Percentiles rank a stretch among this genome's conserved stretches.
Evolutionary conservation across 1,140 invertebrate species (phyloP).

Genomic region (Drosophila mayri): DNA sequence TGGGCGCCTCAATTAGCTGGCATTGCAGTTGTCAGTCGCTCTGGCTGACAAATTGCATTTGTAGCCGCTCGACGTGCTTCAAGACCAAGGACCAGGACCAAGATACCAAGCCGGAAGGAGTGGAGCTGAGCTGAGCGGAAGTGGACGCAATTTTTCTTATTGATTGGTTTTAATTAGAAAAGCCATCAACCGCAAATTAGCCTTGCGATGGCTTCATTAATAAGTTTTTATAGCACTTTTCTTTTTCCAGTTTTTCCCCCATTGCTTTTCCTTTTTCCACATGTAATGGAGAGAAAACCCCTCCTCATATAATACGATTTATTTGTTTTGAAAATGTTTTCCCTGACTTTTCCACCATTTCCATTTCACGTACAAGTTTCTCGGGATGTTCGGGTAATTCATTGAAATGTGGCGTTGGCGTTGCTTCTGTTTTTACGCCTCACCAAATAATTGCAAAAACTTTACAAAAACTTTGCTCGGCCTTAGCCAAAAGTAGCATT

Average conservation of each 20-base stretch:
- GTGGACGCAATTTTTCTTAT: constrained; percentile 75
- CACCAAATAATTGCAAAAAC: constrained; percentile 69
- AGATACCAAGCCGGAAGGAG: neutral
- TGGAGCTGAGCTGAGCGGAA: constrained; percentile 23
- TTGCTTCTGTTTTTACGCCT: constrained; percentile 67
- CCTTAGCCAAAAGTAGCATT: constrained; percentile 6
- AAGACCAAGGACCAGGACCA: constrained; percentile 2
- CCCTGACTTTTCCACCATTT: constrained; percentile 33
- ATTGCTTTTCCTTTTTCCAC: constrained; percentile 14
- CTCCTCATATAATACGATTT: constrained; percentile 56
- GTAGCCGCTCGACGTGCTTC: constrained; percentile 50
- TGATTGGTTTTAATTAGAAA: constrained; percentile 82
- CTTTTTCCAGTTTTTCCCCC: constrained; percentile 15
- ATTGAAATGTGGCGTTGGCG: constrained; percentile 46
- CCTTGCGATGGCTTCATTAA: constrained; percentile 74
- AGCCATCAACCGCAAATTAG: constrained; percentile 80
- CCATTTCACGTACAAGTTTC: constrained; percentile 33
- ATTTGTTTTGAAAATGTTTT: constrained; percentile 61
- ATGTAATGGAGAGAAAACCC: constrained; percentile 20
- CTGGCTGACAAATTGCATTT: constrained; percentile 78
- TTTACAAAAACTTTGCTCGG: constrained; percentile 41
- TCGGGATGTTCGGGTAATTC: constrained; percentile 11
- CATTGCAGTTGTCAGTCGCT: constrained; percentile 61
- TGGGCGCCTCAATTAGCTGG: constrained; percentile 62
- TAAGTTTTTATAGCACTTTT: constrained; percentile 69